Percentiles rank a stretch among this genome's conserved stretches.
These are phyloP conservation scores for Scomberomorus guttatus DNA, from an alignment of 2,797 vertebrate genomes.

Conservation along the genomic window DNA sequence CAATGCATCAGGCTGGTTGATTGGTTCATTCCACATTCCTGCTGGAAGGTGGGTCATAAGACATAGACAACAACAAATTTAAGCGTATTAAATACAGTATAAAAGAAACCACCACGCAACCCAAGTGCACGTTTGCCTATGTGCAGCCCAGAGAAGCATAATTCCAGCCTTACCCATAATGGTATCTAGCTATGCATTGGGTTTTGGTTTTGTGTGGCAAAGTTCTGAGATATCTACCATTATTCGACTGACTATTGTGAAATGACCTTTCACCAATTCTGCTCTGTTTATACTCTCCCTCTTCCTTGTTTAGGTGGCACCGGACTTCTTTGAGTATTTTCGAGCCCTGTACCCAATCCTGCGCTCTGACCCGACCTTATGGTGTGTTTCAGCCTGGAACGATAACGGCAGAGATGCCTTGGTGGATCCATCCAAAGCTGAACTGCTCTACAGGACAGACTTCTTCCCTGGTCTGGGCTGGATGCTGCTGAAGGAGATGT, in stretches of 20 bases:
- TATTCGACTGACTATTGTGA: neutral
- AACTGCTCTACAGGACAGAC: constrained; percentile 93
- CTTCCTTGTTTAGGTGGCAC: constrained; percentile 85
- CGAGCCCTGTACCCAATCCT: constrained; percentile 89
- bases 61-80: too few species aligned
- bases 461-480: constrained; percentile 97
- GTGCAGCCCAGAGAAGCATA: too few species aligned
- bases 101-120: too few species aligned
- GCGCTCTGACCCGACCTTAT: constrained; percentile 85
- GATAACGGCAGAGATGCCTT: constrained; percentile 94
- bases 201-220: too few species aligned
- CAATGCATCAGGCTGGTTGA: too few species aligned
- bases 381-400: constrained; percentile 97
- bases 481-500: constrained; percentile 90
- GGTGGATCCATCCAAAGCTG: constrained; percentile 85
- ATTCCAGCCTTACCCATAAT: too few species aligned
- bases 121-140: too few species aligned
- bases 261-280: neutral
- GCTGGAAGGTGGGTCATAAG: too few species aligned
- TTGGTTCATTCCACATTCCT: too few species aligned
- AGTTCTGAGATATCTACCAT: neutral
- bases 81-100: too few species aligned
- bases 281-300: neutral
- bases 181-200: too few species aligned
- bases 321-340: constrained; percentile 98